These are phyloP conservation scores for Isaurus tuberculatus DNA, from an alignment of 92 coral and sea anemone genomes.

Conservation along the genomic window DNA sequence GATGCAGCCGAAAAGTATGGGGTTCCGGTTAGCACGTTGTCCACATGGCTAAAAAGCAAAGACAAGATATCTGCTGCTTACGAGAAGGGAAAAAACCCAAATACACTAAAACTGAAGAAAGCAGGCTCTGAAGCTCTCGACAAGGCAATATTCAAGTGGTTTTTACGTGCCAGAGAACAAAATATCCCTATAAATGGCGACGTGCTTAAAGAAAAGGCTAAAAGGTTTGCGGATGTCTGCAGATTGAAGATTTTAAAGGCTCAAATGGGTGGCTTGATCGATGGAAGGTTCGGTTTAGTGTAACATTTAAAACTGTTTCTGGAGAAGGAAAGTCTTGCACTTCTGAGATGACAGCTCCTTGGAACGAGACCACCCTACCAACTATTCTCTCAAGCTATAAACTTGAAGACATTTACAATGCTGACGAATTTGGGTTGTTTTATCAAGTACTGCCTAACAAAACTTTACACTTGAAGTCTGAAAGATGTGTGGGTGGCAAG, in stretches of 20 bases:
- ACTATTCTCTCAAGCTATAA: background rate
- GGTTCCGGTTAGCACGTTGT: conserved; percentile 13
- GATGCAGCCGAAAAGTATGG: conserved; percentile 2
- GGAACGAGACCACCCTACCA: conserved; percentile 3
- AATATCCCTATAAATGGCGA: conserved; percentile 12
- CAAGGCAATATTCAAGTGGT: conserved; percentile 15
- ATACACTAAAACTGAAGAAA: conserved; percentile 12
- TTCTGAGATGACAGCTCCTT: conserved; percentile 26
- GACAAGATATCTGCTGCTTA: conserved; percentile 15
- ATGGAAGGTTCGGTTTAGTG: conserved; percentile 29
- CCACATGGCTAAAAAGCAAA: conserved; percentile 15
- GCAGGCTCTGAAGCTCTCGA: conserved; percentile 13
- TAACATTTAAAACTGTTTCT: conserved; percentile 36
- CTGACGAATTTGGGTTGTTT: conserved; percentile 13
- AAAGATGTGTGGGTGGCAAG: conserved; percentile 22
- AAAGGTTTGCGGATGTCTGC: conserved; percentile 5
- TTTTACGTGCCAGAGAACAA: conserved; percentile 18
- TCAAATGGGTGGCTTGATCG: conserved; percentile 42
- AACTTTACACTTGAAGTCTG: conserved; percentile 13
- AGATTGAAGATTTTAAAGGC: conserved; percentile 13
- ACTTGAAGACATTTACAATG: conserved; percentile 15
- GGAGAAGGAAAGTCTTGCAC: conserved; percentile 26
- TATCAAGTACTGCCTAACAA: conserved; percentile 15
- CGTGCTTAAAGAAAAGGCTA: conserved; percentile 30
- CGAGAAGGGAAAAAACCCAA: conserved; percentile 8